Percentiles rank a stretch among this genome's conserved stretches.
These are phyloP conservation scores for Acheta domesticus DNA, from an alignment of 2,888 invertebrate species.

Conservation along the genomic window DNA sequence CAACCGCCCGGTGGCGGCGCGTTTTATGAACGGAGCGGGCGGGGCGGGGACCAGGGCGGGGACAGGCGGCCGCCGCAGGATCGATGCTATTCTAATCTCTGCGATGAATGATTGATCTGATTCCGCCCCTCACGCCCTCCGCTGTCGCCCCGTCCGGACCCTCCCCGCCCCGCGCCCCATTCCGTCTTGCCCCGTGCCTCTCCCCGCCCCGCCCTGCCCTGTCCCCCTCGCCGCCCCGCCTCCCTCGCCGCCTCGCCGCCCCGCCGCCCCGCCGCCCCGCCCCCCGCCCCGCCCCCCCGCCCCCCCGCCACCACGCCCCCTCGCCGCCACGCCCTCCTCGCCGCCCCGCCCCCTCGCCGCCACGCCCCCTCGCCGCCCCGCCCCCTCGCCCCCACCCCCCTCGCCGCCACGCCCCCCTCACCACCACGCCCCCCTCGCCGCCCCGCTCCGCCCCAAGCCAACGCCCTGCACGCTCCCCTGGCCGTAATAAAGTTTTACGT, in stretches of 20 bases:
- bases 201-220: background rate
- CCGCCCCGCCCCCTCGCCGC: background rate
- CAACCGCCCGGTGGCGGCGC: no score
- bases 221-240: no score
- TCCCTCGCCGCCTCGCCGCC: background rate
- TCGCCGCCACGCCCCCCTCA: background rate
- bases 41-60: no score
- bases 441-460: background rate
- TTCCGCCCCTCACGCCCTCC: background rate
- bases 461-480: background rate
- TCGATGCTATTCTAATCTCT: background rate
- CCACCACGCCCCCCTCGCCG: no score
- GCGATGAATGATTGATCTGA: slow-evolving; percentile 4
- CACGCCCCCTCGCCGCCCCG: background rate
- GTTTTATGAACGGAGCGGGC: no score
- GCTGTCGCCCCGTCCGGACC: background rate
- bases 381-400: background rate
- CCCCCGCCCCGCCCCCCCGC: accelerated
- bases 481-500: slow-evolving; percentile 18
- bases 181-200: background rate
- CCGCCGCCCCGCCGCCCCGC: background rate
- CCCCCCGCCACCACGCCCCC: background rate
- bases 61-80: background rate
- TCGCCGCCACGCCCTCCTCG: background rate
- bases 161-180: background rate